These are phyloP conservation scores for Lasioglossum figueresi DNA, from an alignment of 2,888 invertebrate species.

Conservation along the genomic window DNA sequence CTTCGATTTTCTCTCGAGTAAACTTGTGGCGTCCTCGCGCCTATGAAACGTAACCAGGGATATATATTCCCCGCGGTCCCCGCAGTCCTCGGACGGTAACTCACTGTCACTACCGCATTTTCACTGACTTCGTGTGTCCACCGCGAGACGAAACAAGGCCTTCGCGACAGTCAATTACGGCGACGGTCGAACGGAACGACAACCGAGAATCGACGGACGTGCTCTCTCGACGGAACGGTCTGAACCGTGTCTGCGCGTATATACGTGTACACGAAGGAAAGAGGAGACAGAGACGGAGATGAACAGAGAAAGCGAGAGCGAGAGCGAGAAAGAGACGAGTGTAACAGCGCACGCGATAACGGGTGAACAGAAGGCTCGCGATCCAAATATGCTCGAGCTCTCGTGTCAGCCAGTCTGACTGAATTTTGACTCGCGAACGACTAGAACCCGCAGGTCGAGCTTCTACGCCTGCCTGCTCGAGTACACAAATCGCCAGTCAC, in stretches of 20 bases:
- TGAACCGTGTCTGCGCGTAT: not conserved
- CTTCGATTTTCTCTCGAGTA: slow-evolving; percentile 48
- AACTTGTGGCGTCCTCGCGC: slow-evolving; percentile 66
- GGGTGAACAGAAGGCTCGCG: slow-evolving; percentile 24
- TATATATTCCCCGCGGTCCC: slow-evolving; percentile 25
- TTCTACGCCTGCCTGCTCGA: slow-evolving; percentile 44
- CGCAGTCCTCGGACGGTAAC: slow-evolving; percentile 51
- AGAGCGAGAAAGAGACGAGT: slow-evolving; percentile 28
- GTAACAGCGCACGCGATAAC: slow-evolving; percentile 21
- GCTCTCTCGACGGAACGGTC: not conserved
- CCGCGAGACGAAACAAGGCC: slow-evolving; percentile 23
- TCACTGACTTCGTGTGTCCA: slow-evolving; percentile 40
- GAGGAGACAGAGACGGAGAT: not conserved
- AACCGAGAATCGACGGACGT: slow-evolving; percentile 11
- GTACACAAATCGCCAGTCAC: slow-evolving; percentile 70
- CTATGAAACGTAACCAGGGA: slow-evolving; percentile 41
- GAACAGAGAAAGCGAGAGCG: slow-evolving; percentile 28
- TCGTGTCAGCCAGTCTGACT: slow-evolving; percentile 47
- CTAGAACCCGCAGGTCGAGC: slow-evolving; percentile 45
- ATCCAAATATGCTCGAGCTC: slow-evolving; percentile 33
- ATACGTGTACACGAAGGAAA: not conserved
- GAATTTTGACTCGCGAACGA: slow-evolving; percentile 57
- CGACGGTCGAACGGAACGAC: slow-evolving; percentile 23
- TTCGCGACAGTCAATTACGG: slow-evolving; percentile 45
- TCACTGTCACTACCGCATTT: slow-evolving; percentile 65